These are phyloP conservation scores for Sogatella furcifera DNA, from an alignment of 1,140 invertebrate genomes.

Conservation along the genomic window DNA sequence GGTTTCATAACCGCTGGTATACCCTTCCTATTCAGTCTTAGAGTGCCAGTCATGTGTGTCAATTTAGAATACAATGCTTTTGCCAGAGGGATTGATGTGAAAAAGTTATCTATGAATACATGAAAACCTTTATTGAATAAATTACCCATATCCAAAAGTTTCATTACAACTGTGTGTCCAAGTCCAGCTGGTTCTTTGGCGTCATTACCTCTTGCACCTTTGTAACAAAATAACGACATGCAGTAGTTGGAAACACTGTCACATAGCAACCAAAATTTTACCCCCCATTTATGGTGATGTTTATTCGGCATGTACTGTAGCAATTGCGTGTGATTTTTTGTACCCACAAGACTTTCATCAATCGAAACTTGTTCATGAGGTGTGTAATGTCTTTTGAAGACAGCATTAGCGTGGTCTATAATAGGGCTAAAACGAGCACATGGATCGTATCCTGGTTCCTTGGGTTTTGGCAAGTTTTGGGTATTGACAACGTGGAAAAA, in stretches of 20 bases:
- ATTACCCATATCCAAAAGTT: constrained; percentile 24
- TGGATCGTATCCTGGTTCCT: constrained; percentile 5
- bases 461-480: not conserved
- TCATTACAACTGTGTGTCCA: constrained; percentile 19
- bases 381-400: constrained; percentile 2
- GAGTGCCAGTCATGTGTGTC: not conserved
- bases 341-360: constrained; percentile 23
- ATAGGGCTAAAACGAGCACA: constrained; percentile 8
- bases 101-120: constrained; percentile 20
- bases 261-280: constrained; percentile 26
- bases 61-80: constrained; percentile 4
- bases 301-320: constrained; percentile 26
- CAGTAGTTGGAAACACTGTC: constrained; percentile 24
- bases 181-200: constrained; percentile 23
- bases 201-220: constrained; percentile 15
- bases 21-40: constrained; percentile 7
- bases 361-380: constrained; percentile 20
- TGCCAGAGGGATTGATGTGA: not conserved
- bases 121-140: constrained; percentile 26
- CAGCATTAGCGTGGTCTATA: constrained; percentile 6
- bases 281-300: constrained; percentile 23
- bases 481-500: constrained; percentile 14
- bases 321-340: constrained; percentile 19
- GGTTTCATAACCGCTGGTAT: constrained; percentile 1
- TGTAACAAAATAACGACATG: constrained; percentile 22